Conservation (phyloP, 2,797 vertebrate species). For the Channallabes apus region DNA sequence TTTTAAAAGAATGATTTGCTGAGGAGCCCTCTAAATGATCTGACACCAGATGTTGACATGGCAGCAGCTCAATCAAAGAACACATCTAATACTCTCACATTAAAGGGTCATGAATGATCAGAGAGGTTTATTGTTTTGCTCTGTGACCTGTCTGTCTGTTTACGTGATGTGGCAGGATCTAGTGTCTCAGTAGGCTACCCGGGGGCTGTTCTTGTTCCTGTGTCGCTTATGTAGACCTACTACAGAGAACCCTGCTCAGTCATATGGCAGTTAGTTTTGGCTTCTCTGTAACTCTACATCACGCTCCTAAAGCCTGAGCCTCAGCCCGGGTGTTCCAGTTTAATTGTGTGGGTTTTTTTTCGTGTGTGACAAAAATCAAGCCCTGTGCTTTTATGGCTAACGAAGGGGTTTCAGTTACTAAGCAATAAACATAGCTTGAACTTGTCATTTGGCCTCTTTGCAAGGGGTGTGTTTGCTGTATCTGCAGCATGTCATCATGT, state of each 20-base stretch:
- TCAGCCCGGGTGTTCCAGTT: neutral
- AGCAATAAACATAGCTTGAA: slow-evolving; percentile 26
- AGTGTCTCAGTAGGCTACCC: slow-evolving; percentile 14
- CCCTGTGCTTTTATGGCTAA: neutral
- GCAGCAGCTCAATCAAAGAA: slow-evolving; percentile 15
- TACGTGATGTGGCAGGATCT: slow-evolving; percentile 16
- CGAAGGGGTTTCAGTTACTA: neutral
- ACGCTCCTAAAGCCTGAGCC: neutral
- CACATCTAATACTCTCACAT: slow-evolving; percentile 23
- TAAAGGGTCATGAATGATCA: slow-evolving; percentile 51
- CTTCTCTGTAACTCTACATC: neutral
- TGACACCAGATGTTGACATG: slow-evolving; percentile 30
- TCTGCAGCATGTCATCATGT: slow-evolving; percentile 42
- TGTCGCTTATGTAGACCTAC: neutral
- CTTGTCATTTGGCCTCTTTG: slow-evolving; percentile 20
- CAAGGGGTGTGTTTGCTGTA: slow-evolving; percentile 18
- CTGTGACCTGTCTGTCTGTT: slow-evolving; percentile 35
- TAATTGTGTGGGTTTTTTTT: neutral
- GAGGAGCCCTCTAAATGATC: slow-evolving; percentile 59
- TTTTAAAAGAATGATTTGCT: neutral
- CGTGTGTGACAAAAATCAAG: neutral
- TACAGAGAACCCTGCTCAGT: neutral
- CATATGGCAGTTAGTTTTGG: neutral
- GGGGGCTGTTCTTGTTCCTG: slow-evolving; percentile 20
- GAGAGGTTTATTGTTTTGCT: slow-evolving; percentile 49